phyloP scores from a whole-genome alignment of 2,113 vertebrate species.

The Camelus bactrianus region DNA sequence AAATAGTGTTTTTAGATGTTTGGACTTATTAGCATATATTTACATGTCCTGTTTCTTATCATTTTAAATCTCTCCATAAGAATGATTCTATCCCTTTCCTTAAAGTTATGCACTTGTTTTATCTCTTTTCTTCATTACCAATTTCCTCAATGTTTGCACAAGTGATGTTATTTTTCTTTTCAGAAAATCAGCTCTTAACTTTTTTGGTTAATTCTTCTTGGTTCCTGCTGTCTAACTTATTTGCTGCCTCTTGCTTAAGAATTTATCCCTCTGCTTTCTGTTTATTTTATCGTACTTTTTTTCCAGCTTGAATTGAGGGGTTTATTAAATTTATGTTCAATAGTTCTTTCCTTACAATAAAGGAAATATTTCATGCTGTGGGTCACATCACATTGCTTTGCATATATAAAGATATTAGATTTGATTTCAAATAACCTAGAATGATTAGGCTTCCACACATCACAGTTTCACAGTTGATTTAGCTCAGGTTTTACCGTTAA shows the following conservation, averaged over 20 bases:
- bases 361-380: not conserved
- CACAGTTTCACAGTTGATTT: not conserved
- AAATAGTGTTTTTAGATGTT: conserved; percentile 29
- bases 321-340: not conserved
- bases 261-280: not conserved
- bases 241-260: not conserved
- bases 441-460: conserved; percentile 6
- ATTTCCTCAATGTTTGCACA: not conserved
- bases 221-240: not conserved
- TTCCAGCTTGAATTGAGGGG: not conserved
- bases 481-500: not conserved
- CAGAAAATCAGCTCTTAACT: not conserved
- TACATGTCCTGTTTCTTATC: not conserved
- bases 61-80: conserved; percentile 21
- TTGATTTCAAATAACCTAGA: conserved; percentile 27
- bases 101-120: not conserved
- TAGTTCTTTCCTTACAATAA: conserved; percentile 6
- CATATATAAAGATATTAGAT: not conserved
- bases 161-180: conserved; percentile 23
- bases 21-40: not conserved
- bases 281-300: not conserved
- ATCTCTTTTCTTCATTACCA: not conserved
- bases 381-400: not conserved
- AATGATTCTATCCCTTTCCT: not conserved
- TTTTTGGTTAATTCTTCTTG: not conserved